Evolutionary conservation across 1,140 invertebrate species (phyloP).

Genomic region (Leptinotarsa undecemlineata): DNA sequence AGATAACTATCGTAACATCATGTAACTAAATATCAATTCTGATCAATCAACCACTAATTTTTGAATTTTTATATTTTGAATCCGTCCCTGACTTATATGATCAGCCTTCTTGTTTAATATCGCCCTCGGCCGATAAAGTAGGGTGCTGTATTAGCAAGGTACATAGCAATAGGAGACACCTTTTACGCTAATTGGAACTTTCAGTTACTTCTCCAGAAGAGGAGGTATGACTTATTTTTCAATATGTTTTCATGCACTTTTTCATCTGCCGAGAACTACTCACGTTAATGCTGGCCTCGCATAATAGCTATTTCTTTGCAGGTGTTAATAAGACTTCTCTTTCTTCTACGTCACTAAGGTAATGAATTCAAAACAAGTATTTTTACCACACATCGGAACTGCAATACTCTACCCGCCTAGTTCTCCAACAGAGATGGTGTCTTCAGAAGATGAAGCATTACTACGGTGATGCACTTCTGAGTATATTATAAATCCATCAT

Average conservation of each 20-base stretch:
- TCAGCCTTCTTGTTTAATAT: slow-evolving; percentile 46
- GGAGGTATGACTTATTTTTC: slow-evolving; percentile 20
- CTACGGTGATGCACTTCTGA: no score
- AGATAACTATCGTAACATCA: no score
- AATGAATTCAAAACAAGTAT: no score
- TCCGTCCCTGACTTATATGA: slow-evolving; percentile 24
- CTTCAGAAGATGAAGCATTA: no score
- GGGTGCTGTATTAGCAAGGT: slow-evolving; percentile 40
- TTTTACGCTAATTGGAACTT: slow-evolving; percentile 49
- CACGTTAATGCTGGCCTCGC: slow-evolving; percentile 6
- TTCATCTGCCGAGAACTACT: slow-evolving; percentile 16
- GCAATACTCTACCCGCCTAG: no score
- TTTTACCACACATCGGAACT: no score
- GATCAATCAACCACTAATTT: no score
- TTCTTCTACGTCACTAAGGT: no score
- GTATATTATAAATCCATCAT: no score
- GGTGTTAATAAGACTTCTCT: no score
- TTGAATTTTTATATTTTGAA: neutral
- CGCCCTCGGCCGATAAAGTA: slow-evolving; percentile 45
- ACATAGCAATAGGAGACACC: slow-evolving; percentile 41
- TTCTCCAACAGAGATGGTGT: no score
- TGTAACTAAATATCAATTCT: no score
- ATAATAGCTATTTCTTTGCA: neutral
- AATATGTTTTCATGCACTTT: slow-evolving; percentile 15
- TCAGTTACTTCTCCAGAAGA: slow-evolving; percentile 15